A percentile compares a stretch with the other conserved stretches of the same genome.
These are phyloP conservation scores for Temnothorax longispinosus DNA, from an alignment of 1,140 invertebrate genomes.

Conservation along the genomic window DNA sequence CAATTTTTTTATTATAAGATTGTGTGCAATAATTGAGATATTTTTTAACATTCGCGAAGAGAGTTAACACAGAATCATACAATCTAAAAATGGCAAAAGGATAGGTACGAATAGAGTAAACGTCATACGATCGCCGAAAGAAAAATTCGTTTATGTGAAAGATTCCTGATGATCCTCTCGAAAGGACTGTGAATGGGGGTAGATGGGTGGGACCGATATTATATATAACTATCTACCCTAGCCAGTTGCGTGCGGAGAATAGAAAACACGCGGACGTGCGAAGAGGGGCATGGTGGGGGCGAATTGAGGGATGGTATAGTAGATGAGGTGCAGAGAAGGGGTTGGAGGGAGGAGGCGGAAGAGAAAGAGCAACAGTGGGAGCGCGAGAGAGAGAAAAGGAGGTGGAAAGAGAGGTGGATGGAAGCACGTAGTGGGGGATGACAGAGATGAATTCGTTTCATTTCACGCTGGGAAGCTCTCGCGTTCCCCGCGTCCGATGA, in stretches of 20 bases:
- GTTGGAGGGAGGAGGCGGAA: constrained; percentile 72
- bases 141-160: constrained; percentile 71
- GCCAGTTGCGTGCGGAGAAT: constrained; percentile 82
- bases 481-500: constrained; percentile 87
- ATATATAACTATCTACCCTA: constrained; percentile 78
- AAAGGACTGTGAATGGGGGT: constrained; percentile 66
- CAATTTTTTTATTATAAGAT: background rate
- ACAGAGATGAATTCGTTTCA: constrained; percentile 87
- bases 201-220: constrained; percentile 74
- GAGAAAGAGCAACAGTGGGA: constrained; percentile 77
- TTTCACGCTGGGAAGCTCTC: constrained; percentile 88
- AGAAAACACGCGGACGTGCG: constrained; percentile 78
- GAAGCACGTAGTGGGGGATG: constrained; percentile 81
- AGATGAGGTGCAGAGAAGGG: constrained; percentile 73
- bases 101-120: background rate
- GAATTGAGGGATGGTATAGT: constrained; percentile 77
- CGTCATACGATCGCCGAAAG: constrained; percentile 7
- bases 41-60: background rate
- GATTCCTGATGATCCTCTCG: constrained; percentile 72
- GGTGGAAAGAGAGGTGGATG: constrained; percentile 76
- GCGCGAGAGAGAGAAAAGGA: constrained; percentile 71
- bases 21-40: background rate
- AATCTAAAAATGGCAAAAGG: background rate
- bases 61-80: background rate
- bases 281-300: constrained; percentile 70